phyloP scores from a whole-genome alignment of 2,888 invertebrate species.

The Agonopterix arenella region DNA sequence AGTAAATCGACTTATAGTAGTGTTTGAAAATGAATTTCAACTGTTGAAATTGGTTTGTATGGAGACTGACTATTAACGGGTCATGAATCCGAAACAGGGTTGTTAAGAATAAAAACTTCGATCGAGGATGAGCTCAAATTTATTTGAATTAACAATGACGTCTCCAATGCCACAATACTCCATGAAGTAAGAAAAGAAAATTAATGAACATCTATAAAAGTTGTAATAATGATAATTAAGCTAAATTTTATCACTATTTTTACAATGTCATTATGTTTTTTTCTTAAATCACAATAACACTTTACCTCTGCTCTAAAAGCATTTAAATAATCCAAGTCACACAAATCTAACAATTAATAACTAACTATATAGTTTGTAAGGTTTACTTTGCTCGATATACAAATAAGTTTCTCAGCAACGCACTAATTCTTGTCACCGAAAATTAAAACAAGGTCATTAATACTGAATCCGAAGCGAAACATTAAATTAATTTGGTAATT shows the following conservation, averaged over 20 bases:
- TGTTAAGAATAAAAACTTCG: slow-evolving; percentile 62
- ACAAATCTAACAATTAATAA: slow-evolving; percentile 77
- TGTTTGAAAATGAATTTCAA: no score
- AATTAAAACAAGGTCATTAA: slow-evolving; percentile 63
- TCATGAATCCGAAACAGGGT: slow-evolving; percentile 25
- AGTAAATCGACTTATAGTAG: no score
- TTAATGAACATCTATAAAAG: slow-evolving; percentile 77
- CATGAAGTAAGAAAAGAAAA: slow-evolving; percentile 75
- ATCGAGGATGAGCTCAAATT: slow-evolving; percentile 74
- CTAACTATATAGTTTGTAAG: slow-evolving; percentile 73
- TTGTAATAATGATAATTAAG: slow-evolving; percentile 76
- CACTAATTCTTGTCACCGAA: slow-evolving; percentile 45
- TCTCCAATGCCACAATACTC: slow-evolving; percentile 75
- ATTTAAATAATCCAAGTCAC: slow-evolving; percentile 74
- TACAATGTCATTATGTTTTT: slow-evolving; percentile 76
- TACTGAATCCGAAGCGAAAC: slow-evolving; percentile 70
- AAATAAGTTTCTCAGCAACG: slow-evolving; percentile 60
- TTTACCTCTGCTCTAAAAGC: slow-evolving; percentile 73
- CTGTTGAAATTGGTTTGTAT: no score
- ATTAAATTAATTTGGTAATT: slow-evolving; percentile 70
- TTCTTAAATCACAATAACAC: slow-evolving; percentile 75
- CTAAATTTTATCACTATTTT: slow-evolving; percentile 74
- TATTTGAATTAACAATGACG: slow-evolving; percentile 76
- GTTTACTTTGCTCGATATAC: slow-evolving; percentile 74
- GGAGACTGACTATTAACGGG: no score